Percentiles rank a stretch among this genome's conserved stretches.
Conservation (phyloP, 2,888 invertebrate species). For the Chrysomela aeneicollis region DNA sequence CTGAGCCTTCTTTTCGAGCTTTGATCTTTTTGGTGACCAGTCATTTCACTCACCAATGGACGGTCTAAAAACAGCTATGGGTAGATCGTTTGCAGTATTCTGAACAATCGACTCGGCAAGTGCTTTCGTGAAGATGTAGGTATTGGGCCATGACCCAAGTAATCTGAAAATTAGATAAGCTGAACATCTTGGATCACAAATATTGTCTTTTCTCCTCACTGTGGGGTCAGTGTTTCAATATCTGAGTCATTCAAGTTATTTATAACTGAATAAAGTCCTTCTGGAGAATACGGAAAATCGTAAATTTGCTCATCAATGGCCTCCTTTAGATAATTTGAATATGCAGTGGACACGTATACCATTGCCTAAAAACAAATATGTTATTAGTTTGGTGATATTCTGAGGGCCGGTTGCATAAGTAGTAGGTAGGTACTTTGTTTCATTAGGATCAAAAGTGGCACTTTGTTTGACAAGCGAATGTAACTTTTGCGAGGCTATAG, state of each 20-base stretch:
- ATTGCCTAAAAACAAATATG: constrained; percentile 63
- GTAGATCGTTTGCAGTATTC: constrained; percentile 67
- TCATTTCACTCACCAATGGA: constrained; percentile 70
- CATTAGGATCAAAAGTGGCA: too few relatives aligned
- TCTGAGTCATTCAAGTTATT: constrained; percentile 51
- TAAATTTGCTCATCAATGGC: constrained; percentile 75
- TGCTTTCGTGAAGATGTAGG: constrained; percentile 86
- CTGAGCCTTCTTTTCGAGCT: too few relatives aligned
- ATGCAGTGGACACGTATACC: constrained; percentile 83
- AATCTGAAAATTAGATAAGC: constrained; percentile 59
- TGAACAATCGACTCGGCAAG: constrained; percentile 76
- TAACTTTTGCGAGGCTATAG: too few relatives aligned
- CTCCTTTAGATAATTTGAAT: constrained; percentile 73
- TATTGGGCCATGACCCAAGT: constrained; percentile 76
- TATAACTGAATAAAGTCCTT: constrained; percentile 58
- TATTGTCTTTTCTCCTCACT: too few relatives aligned
- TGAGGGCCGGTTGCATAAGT: too few relatives aligned
- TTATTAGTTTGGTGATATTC: too few relatives aligned
- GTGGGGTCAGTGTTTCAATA: constrained; percentile 1
- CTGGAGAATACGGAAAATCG: constrained; percentile 65
- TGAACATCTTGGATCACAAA: too few relatives aligned
- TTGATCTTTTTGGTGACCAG: neutral
- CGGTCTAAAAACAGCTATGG: constrained; percentile 80
- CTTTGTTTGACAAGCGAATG: too few relatives aligned
- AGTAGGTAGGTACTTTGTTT: too few relatives aligned